Base-by-base conservation (phyloP, 1,140 invertebrate species). In the Mizuhopecten yessoensis region DNA sequence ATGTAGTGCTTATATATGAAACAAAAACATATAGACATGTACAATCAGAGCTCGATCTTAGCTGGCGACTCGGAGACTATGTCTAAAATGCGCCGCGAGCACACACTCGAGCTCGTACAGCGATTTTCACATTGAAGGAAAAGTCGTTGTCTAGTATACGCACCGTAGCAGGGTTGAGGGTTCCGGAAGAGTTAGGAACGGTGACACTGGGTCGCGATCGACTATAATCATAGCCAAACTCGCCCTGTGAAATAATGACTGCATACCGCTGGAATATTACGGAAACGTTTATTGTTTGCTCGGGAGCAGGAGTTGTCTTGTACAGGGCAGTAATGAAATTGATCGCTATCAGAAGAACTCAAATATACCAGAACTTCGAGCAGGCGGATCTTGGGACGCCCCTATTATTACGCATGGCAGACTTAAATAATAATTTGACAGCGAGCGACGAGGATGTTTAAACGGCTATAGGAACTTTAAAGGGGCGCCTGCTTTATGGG, bases 341-440 rank as follows among this genome's bases (percentile, higher is more conserved):
- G 57, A 75, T 75, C 57, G 57, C 57, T 75, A 75, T 75, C 57
- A 75, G 23, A 75, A 75, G 57, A 75, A 75, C 23, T 75, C 57
- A 75, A 75, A 75, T 75, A 75, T 75, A 75, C 57, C 57, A 75
- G 57, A 75, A 75, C 23, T 75, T 17, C 23, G 57, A 75, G 57
- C 57, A 75, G 57, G 57, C 57, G 57, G 57, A n/a, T 75, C 57
- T 75, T 29, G 5, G 17, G 57, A 75, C 57, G 57, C 57, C 57
- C 57, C n/a, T 75, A 75, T 75, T 29, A 75, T 75, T 75, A 75
- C 57, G 57, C 57, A 17, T 75, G 57, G 57, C 57, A 29, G 57
- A 75, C 57, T 75, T 75, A 75, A 75, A 75, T 75, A 75, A 75
- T 75, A 75, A 75, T 75, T 75, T 75, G 57, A 75, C 57, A 75